Evolutionary conservation across 1,140 invertebrate species (phyloP).

Genomic region (Drosophila aff.): DNA sequence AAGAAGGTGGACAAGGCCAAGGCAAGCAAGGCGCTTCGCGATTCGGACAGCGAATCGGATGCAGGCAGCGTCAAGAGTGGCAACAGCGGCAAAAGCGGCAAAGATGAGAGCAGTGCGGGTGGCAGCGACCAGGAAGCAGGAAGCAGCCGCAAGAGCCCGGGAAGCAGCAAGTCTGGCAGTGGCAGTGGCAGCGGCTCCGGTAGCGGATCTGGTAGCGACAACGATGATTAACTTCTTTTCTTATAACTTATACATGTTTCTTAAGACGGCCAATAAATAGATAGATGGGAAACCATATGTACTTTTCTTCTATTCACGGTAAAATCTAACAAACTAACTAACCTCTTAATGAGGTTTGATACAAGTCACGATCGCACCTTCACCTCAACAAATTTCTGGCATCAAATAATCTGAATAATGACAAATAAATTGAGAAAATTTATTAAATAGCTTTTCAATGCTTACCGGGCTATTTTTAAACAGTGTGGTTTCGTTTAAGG

Average conservation of each 20-base stretch:
- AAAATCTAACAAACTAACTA: neutral
- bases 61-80: constrained; percentile 74
- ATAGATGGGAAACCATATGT: neutral
- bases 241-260: neutral
- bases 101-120: constrained; percentile 32
- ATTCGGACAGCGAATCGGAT: constrained; percentile 89
- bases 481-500: too few relatives aligned
- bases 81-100: constrained; percentile 62
- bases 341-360: neutral
- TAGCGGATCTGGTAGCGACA: constrained; percentile 66
- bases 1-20: constrained; percentile 92
- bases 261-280: constrained; percentile 22
- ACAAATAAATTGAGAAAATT: too few relatives aligned
- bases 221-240: constrained; percentile 50
- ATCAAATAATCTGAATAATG: too few relatives aligned
- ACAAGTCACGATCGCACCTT: neutral
- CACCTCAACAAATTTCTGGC: neutral
- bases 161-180: constrained; percentile 52
- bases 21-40: constrained; percentile 90
- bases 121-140: constrained; percentile 59
- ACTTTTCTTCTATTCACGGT: neutral
- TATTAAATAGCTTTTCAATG: too few relatives aligned
- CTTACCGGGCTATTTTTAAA: too few relatives aligned
- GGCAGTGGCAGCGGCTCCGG: constrained; percentile 42
- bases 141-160: constrained; percentile 45